phyloP scores from a whole-genome alignment of 2,113 vertebrate species.

The Neotoma lepida region DNA sequence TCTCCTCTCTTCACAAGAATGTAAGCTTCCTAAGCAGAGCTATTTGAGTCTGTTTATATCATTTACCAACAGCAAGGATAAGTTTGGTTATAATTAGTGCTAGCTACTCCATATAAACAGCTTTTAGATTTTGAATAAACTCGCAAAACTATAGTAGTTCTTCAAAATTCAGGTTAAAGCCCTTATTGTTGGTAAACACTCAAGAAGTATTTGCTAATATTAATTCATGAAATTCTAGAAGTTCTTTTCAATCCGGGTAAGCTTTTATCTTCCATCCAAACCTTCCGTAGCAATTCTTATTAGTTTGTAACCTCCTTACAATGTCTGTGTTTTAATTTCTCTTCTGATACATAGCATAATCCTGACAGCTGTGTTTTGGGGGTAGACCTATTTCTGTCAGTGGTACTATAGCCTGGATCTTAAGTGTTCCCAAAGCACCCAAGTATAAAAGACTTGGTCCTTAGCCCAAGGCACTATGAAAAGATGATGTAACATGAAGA shows the following conservation, averaged over 20 bases:
- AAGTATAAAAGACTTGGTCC: neutral
- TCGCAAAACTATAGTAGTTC: neutral
- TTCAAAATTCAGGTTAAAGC: slow-evolving; percentile 31
- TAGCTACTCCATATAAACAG: neutral
- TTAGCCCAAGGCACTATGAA: neutral
- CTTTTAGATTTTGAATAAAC: neutral
- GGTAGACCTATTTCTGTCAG: neutral
- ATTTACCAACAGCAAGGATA: neutral
- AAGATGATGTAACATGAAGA: neutral
- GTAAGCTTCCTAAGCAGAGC: neutral
- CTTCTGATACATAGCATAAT: neutral
- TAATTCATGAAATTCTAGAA: slow-evolving; percentile 22
- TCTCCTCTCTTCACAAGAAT: neutral
- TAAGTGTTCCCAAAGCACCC: neutral
- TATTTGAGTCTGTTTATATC: neutral
- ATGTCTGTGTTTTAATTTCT: neutral
- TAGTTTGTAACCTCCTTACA: slow-evolving; percentile 6
- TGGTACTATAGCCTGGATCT: neutral
- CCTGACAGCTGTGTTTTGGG: neutral
- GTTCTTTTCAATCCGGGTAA: neutral
- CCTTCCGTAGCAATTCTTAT: neutral
- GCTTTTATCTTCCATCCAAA: neutral
- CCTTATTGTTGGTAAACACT: neutral
- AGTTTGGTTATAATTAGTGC: neutral
- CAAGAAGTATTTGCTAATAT: neutral